These are phyloP conservation scores for Ophioninae sp. DNA, from an alignment of 2,888 invertebrate species.

Conservation along the genomic window DNA sequence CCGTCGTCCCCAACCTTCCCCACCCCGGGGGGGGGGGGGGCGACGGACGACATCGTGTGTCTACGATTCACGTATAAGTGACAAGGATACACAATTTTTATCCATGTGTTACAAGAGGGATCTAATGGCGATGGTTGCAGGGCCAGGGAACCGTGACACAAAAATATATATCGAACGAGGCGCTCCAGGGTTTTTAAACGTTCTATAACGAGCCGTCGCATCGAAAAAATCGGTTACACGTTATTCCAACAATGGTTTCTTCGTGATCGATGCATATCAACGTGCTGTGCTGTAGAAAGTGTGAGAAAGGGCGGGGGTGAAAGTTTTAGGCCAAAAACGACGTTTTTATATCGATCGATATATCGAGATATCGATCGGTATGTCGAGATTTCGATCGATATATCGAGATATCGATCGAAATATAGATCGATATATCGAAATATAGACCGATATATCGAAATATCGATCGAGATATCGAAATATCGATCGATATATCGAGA, in stretches of 20 bases:
- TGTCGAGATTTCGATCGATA: too few relatives aligned
- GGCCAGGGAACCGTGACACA: slow-evolving; percentile 28
- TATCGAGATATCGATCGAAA: too few relatives aligned
- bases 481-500: too few relatives aligned
- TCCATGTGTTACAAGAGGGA: slow-evolving; percentile 20
- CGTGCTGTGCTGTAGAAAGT: slow-evolving; percentile 55
- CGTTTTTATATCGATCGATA: too few relatives aligned
- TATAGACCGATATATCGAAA: too few relatives aligned
- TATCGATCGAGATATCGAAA: too few relatives aligned
- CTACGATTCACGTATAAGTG: slow-evolving; percentile 11
- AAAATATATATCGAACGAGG: slow-evolving; percentile 43
- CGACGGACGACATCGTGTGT: slow-evolving; percentile 1
- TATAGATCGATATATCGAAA: too few relatives aligned
- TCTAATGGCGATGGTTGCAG: background rate
- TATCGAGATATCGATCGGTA: too few relatives aligned
- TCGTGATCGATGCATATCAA: slow-evolving; percentile 57
- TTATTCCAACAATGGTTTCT: background rate
- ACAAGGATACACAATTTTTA: background rate
- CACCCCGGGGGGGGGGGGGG: slow-evolving; percentile 39
- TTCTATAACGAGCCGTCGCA: slow-evolving; percentile 51
- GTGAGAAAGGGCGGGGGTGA: background rate
- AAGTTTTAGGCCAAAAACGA: background rate
- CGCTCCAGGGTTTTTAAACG: slow-evolving; percentile 46
- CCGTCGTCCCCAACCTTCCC: slow-evolving; percentile 60
- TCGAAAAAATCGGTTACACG: slow-evolving; percentile 43